These are phyloP conservation scores for Corythaeola cristata DNA, from an alignment of 2,113 vertebrate species.

Conservation along the genomic window DNA sequence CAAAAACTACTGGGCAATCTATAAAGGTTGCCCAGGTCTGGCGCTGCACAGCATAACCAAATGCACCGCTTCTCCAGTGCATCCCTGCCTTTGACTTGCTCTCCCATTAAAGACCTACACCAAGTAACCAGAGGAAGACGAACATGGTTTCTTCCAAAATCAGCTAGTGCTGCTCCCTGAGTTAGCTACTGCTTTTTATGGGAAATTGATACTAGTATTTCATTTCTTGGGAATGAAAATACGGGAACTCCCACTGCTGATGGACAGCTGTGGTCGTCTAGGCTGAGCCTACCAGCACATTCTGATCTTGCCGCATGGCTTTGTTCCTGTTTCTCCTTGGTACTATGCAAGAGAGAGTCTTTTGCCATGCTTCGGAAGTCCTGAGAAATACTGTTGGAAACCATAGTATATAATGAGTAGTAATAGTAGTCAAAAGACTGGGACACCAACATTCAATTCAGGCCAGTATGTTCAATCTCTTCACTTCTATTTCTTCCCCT, in stretches of 20 bases:
- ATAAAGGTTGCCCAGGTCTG: background rate
- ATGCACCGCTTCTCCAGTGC: background rate
- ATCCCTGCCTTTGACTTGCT: background rate
- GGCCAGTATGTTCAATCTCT: background rate
- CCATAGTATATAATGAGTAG: background rate
- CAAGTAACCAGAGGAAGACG: background rate
- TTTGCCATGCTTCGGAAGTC: background rate
- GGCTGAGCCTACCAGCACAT: background rate
- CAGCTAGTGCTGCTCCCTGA: background rate
- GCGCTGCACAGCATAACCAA: background rate
- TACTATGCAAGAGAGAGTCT: background rate
- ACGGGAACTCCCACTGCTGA: background rate
- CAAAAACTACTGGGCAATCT: background rate
- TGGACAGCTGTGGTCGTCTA: background rate
- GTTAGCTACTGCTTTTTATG: background rate
- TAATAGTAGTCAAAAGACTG: background rate
- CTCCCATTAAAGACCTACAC: background rate
- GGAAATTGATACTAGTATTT: background rate
- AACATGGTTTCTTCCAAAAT: background rate
- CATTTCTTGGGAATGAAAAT: background rate
- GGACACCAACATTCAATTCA: background rate
- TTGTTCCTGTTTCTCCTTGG: background rate
- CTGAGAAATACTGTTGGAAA: background rate
- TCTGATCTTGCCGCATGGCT: background rate
- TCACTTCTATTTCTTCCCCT: background rate